phyloP scores from a whole-genome alignment of 2,888 invertebrate genomes.

The Athripsodes cinereus region DNA sequence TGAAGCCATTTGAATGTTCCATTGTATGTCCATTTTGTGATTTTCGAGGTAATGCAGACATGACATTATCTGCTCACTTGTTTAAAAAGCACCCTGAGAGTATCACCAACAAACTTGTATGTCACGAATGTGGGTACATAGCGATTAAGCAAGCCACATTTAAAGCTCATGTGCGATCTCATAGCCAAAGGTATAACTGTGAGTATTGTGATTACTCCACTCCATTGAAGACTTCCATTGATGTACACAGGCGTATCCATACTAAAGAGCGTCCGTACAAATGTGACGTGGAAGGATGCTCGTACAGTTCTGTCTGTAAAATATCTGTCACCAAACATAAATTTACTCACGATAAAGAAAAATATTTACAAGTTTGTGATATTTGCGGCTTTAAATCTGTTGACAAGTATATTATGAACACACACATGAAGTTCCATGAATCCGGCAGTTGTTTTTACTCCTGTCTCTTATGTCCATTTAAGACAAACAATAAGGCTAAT shows the following conservation, averaged over 20 bases:
- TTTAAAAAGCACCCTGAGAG: slow-evolving; percentile 3
- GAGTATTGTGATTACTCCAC: slow-evolving; percentile 17
- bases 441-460: background rate
- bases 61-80: background rate
- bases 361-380: slow-evolving; percentile 10
- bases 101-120: background rate
- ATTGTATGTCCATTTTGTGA: slow-evolving; percentile 3
- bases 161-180: slow-evolving; percentile 2
- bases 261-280: slow-evolving; percentile 10
- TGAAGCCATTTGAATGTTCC: slow-evolving; percentile 2
- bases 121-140: slow-evolving; percentile 1
- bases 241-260: slow-evolving; percentile 12
- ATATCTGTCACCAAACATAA: slow-evolving; percentile 11
- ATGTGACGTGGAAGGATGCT: slow-evolving; percentile 9
- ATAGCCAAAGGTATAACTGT: slow-evolving; percentile 7
- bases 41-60: background rate
- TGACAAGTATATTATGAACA: slow-evolving; percentile 12
- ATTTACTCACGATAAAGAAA: slow-evolving; percentile 12
- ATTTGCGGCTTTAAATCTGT: slow-evolving; percentile 15
- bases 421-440: slow-evolving; percentile 12
- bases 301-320: slow-evolving; percentile 11
- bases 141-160: slow-evolving; percentile 1
- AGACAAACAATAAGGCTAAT: background rate
- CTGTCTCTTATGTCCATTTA: background rate
- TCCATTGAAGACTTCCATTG: slow-evolving; percentile 14